Conservation (phyloP, 2,888 invertebrate genomes). For the Eilema caniola region DNA sequence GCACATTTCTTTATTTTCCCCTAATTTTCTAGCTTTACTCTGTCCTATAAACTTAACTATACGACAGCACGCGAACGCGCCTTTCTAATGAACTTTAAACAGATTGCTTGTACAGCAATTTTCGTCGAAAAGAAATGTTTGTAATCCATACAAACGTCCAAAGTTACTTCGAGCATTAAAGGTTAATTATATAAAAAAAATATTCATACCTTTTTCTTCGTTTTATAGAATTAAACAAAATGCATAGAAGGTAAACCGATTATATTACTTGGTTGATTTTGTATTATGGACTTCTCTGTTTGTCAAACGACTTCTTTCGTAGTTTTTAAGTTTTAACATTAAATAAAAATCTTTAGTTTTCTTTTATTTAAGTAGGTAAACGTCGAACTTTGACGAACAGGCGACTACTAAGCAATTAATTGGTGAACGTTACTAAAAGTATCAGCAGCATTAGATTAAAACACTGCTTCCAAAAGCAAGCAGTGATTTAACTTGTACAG, state of each 20-base stretch:
- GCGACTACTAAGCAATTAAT: too few relatives aligned
- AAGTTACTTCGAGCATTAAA: constrained; percentile 25
- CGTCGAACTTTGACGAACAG: too few relatives aligned
- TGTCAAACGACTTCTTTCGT: not conserved
- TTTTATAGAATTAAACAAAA: not conserved
- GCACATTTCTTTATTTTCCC: constrained; percentile 26
- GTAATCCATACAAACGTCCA: constrained; percentile 43
- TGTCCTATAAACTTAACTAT: constrained; percentile 46
- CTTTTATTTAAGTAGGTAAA: too few relatives aligned
- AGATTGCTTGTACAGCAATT: constrained; percentile 43
- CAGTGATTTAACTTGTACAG: too few relatives aligned
- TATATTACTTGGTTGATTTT: too few relatives aligned
- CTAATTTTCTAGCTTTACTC: constrained; percentile 20
- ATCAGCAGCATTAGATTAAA: too few relatives aligned
- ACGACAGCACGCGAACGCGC: constrained; percentile 48
- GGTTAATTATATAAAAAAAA: constrained; percentile 23
- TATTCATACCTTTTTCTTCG: constrained; percentile 14
- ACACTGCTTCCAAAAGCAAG: too few relatives aligned
- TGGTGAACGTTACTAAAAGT: too few relatives aligned
- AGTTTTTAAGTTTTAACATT: not conserved
- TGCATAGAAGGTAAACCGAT: not conserved
- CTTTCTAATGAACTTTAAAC: constrained; percentile 42
- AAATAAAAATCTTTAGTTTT: too few relatives aligned
- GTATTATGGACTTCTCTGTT: not conserved
- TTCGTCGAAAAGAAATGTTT: constrained; percentile 40